phyloP scores from a whole-genome alignment of 2,797 vertebrate genomes.

The Microctenopoma steveboyesi region DNA sequence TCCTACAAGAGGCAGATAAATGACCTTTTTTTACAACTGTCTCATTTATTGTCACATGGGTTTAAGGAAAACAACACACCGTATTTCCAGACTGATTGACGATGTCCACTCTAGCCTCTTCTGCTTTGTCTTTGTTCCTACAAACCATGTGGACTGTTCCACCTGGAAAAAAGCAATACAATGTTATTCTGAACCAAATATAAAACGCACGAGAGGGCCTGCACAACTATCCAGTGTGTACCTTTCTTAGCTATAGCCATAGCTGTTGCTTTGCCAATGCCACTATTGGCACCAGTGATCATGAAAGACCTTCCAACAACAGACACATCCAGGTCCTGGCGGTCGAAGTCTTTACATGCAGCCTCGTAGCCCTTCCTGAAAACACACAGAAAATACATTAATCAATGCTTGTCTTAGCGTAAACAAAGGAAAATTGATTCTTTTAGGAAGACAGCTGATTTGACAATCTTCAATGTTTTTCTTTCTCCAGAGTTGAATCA shows the following conservation, averaged over 20 bases:
- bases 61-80: slow-evolving; percentile 46
- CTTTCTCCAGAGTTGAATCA: slow-evolving; percentile 4
- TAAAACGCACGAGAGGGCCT: not conserved
- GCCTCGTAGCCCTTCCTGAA: slow-evolving; percentile 76
- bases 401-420: not conserved
- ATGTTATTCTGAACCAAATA: not conserved
- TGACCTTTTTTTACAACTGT: not conserved
- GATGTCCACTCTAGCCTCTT: slow-evolving; percentile 76
- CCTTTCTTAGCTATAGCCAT: slow-evolving; percentile 83
- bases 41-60: not conserved
- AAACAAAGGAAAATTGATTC: not conserved
- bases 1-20: slow-evolving; percentile 66
- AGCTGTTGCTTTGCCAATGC: slow-evolving; percentile 80
- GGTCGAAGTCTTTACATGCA: slow-evolving; percentile 72
- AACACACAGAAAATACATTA: not conserved
- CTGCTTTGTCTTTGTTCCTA: slow-evolving; percentile 80
- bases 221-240: slow-evolving; percentile 13
- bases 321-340: slow-evolving; percentile 75
- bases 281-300: slow-evolving; percentile 84
- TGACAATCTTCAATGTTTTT: slow-evolving; percentile 8
- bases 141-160: slow-evolving; percentile 83
- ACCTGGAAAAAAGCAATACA: slow-evolving; percentile 60
- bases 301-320: slow-evolving; percentile 81
- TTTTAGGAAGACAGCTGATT: not conserved
- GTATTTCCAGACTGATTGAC: slow-evolving; percentile 75